Conservation (phyloP, 2,797 vertebrate genomes). For the Ctenosaura bakeri region DNA sequence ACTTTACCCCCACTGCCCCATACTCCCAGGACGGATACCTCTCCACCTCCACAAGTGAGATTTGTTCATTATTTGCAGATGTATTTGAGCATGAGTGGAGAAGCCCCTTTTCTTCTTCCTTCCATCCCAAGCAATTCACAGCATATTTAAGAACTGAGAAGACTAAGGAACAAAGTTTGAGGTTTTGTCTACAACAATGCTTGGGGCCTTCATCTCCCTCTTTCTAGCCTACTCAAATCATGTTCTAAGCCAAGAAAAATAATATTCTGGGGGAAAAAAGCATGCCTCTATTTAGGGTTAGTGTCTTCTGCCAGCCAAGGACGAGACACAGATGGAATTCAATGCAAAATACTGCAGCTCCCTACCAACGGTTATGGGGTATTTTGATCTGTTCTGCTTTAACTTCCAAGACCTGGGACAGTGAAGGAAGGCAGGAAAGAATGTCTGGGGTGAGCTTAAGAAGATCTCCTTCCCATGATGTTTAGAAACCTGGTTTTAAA, state of each 20-base stretch:
- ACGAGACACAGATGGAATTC: not conserved
- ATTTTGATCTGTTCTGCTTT: too few species aligned
- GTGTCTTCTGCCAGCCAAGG: not conserved
- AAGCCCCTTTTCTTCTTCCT: too few species aligned
- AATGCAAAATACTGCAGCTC: too few species aligned
- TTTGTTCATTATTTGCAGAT: not conserved
- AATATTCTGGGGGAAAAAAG: not conserved
- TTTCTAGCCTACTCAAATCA: too few species aligned
- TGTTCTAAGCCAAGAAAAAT: not conserved
- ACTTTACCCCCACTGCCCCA: not conserved
- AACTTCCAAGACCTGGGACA: not conserved
- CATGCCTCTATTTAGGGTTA: too few species aligned
- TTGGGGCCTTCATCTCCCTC: too few species aligned
- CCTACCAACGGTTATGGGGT: not conserved
- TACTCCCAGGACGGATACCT: too few species aligned
- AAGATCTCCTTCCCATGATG: too few species aligned
- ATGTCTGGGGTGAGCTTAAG: not conserved
- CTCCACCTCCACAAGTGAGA: not conserved
- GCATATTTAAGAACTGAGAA: too few species aligned
- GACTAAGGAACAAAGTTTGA: not conserved
- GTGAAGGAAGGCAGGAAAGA: not conserved
- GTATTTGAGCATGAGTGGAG: too few species aligned
- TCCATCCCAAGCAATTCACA: too few species aligned
- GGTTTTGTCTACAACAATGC: not conserved
- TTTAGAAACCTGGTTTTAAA: not conserved